Evolutionary conservation across 1,140 invertebrate species (phyloP).

Genomic region (Heterodera schachtii): DNA sequence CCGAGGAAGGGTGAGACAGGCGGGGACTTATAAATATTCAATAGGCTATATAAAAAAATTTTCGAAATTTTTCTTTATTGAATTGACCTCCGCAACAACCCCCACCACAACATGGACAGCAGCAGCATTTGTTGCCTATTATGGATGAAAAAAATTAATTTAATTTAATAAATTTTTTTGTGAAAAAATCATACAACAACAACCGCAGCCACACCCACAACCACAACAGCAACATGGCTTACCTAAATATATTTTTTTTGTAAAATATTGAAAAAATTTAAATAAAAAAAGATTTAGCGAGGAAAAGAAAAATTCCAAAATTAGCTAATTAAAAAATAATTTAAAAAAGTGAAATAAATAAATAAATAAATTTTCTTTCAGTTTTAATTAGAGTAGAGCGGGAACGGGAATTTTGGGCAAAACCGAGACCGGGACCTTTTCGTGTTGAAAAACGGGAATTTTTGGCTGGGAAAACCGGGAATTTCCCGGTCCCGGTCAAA

Average conservation of each 20-base stretch:
- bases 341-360: too few relatives aligned
- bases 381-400: too few relatives aligned
- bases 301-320: too few relatives aligned
- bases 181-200: not conserved
- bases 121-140: not conserved
- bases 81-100: slow-evolving; percentile 30
- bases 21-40: too few relatives aligned
- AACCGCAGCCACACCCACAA: slow-evolving; percentile 4
- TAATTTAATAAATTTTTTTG: not conserved
- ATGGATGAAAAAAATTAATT: not conserved
- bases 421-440: too few relatives aligned
- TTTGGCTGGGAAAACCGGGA: too few relatives aligned
- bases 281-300: not conserved
- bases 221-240: slow-evolving; percentile 35
- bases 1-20: too few relatives aligned
- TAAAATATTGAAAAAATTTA: not conserved
- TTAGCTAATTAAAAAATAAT: too few relatives aligned
- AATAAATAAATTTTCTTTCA: too few relatives aligned
- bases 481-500: too few relatives aligned
- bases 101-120: slow-evolving; percentile 25
- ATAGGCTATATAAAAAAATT: slow-evolving; percentile 10
- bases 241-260: not conserved
- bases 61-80: slow-evolving; percentile 22
- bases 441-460: too few relatives aligned
- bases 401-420: too few relatives aligned